Evolutionary conservation across 1,140 invertebrate genomes (phyloP), one percentile per base, ranked within the genome.

Genomic region (Ceratina australensis): DNA sequence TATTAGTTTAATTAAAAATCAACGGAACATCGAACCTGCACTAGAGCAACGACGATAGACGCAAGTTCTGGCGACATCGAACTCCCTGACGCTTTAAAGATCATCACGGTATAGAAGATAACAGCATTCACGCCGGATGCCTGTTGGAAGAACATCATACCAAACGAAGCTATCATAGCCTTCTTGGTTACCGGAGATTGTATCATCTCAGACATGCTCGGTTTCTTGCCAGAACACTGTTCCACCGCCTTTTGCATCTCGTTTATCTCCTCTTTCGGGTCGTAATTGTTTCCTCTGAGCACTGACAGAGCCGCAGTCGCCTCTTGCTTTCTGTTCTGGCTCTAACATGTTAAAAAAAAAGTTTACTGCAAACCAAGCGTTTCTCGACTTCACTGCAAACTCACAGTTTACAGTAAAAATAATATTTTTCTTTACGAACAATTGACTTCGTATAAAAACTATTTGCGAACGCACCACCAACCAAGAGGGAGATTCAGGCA

Each of bases 401-500:
- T 33, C 2, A 5, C 28, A 33, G 28, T 5, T 33, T 33, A 33
- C 28, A 33, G 28, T 5, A 33, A 33, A 33, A 33, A 33, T 33
- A 33, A 33, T 33, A 33, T 33, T 33, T 33, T 33, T n/a, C 5
- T 2, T 33, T 33, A 33, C 5, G 5, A 33, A 33, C 28, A 33
- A 33, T 33, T 33, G 28, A 33, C 5, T 33, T 33, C 5, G 28
- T 5, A 33, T 33, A 33, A 33, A 56, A n/a, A 56, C 65, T 15
- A 57, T 63, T 57, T 18, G 59, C 2, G 15, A 2, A 90, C 93
- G 93, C 85, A 94, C 93, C 69, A 95, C 90, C 5, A 96, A 90
- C 91, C 95, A 97, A 7, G 94, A 93, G 0, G 97, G 97, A 18
- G 97, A 97, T 89, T 98, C 97, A 0, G 97, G 97, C 91, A 98